Evolutionary conservation across 64 coral and sea anemone genomes (phyloP), one percentile per base, ranked within the genome.

Genomic region (Montipora sp.): DNA sequence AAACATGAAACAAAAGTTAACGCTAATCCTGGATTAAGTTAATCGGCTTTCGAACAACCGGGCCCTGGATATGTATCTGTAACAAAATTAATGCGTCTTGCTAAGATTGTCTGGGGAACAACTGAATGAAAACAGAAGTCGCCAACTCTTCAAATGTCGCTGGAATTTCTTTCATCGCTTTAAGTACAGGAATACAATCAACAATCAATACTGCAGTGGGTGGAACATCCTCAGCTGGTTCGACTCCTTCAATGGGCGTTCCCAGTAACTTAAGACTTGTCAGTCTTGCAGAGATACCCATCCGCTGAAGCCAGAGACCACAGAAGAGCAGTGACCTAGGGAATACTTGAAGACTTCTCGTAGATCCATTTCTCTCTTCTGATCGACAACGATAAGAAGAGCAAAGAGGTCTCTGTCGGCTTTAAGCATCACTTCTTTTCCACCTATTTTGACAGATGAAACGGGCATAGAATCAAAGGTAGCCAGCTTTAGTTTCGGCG

Each of bases 401-500:
- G 92, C 75, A 88, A 93, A 93, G 75, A 88, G 85, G 63, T 93
- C 76, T 48, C 84, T 66, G 69, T 88, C 92, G 65, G 92, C 84
- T 81, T 93, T 88, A 16, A 93, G 83, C 77, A 93, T 88, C 73
- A 74, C 84, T 80, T 93, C 92, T 92, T 69, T 78, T 43, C 75
- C 84, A 69, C 65, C 65, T 77, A 23, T 71, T 84, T 36, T 36
- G 36, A 36, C 36, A 36, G 36, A 36, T 36, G 36, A 36, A 36
- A 36, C 36, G 2, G 36, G 36, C 36, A 36, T 36, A 36, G 36
- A 36, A 36, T 36, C 36, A 36, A 36, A 36, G 36, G 36, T 36
- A 36, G 36, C 36, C 36, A 36, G 36, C 36, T 92, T 50, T 92
- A 92, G 8, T 61, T 66, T 92, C 46, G 90, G 72, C 76, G 86